phyloP scores from a whole-genome alignment of 2,888 invertebrate genomes.

The Aspidapion aeneum region DNA sequence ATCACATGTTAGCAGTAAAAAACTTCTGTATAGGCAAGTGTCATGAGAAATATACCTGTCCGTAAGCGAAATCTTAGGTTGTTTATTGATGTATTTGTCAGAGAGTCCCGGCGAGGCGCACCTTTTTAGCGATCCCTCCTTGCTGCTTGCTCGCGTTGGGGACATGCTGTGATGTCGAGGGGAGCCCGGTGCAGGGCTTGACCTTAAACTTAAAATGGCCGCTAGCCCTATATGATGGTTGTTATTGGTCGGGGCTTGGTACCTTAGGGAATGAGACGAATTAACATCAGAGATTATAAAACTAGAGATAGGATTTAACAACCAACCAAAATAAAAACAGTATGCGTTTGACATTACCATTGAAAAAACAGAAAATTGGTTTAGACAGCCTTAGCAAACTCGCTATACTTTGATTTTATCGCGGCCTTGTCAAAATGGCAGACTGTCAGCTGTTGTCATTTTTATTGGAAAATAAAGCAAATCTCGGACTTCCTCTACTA shows the following conservation, averaged over 20 bases:
- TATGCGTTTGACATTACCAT: no score
- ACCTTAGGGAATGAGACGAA: neutral
- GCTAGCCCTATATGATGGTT: slow-evolving; percentile 74
- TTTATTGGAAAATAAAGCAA: no score
- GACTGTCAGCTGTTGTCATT: no score
- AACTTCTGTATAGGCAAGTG: no score
- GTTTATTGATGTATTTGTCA: slow-evolving; percentile 41
- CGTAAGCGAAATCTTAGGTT: slow-evolving; percentile 47
- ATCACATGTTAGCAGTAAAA: no score
- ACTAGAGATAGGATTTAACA: no score
- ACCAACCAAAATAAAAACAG: no score
- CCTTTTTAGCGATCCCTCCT: slow-evolving; percentile 50
- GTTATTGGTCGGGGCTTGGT: slow-evolving; percentile 53
- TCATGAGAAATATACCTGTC: slow-evolving; percentile 46
- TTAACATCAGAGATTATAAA: neutral
- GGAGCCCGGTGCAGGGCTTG: slow-evolving; percentile 45
- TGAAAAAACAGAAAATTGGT: no score
- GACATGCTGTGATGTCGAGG: slow-evolving; percentile 43
- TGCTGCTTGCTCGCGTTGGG: slow-evolving; percentile 49
- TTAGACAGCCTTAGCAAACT: no score
- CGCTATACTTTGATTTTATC: no score
- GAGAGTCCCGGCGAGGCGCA: slow-evolving; percentile 45
- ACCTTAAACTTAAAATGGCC: slow-evolving; percentile 56
- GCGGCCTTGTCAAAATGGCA: no score
- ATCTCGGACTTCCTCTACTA: no score